Conservation (phyloP, 2,797 vertebrate genomes). For the Delichon dasypus region DNA sequence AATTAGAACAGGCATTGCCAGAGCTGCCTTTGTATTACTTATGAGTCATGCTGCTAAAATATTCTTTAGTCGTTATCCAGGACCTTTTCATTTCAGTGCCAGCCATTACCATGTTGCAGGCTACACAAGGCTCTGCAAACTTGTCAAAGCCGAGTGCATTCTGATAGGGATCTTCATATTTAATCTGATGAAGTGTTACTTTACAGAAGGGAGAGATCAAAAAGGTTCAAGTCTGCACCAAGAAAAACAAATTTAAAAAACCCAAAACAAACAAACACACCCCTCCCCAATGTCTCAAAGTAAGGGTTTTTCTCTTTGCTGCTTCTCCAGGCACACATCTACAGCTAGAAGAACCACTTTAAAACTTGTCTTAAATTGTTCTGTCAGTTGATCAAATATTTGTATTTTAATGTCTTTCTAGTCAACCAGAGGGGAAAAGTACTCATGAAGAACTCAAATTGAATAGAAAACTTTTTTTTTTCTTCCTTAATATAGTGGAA, state of each 20-base stretch:
- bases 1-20: constrained; percentile 40
- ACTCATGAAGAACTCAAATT: neutral
- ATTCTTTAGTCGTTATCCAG: constrained; percentile 25
- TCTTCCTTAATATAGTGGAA: neutral
- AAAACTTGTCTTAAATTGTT: constrained; percentile 6
- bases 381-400: constrained; percentile 24
- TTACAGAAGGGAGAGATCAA: constrained; percentile 34
- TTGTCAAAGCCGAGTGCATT: constrained; percentile 47
- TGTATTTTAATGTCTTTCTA: constrained; percentile 37
- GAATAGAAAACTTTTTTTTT: neutral
- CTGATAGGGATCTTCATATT: constrained; percentile 38
- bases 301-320: constrained; percentile 2
- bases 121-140: neutral
- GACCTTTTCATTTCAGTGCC: constrained; percentile 25
- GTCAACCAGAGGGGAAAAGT: neutral
- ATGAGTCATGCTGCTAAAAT: constrained; percentile 54
- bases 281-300: neutral
- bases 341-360: neutral
- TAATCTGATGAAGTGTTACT: constrained; percentile 20
- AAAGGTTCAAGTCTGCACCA: neutral
- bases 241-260: neutral
- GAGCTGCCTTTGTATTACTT: constrained; percentile 50
- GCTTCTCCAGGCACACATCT: neutral
- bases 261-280: neutral
- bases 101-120: neutral